phyloP scores from a whole-genome alignment of 2,797 vertebrate genomes.

The Ceryle rudis region DNA sequence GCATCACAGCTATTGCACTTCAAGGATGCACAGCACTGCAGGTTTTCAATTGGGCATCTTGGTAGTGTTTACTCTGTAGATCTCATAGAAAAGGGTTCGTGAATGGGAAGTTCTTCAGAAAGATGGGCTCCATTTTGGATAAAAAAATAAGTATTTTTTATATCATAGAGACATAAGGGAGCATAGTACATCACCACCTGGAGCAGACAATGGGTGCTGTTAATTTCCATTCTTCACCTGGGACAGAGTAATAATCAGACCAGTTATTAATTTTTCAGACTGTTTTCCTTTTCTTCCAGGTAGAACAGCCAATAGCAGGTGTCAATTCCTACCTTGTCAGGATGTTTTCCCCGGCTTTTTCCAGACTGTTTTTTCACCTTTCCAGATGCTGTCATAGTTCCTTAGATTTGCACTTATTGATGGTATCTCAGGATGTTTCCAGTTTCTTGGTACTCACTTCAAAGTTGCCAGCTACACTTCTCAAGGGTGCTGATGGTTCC shows the following conservation, averaged over 20 bases:
- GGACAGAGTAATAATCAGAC: not conserved
- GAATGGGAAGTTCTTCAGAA: not conserved
- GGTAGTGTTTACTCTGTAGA: not conserved
- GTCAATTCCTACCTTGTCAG: not conserved
- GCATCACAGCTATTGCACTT: not conserved
- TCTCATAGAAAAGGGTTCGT: not conserved
- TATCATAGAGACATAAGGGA: not conserved
- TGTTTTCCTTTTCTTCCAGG: not conserved
- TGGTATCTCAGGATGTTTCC: not conserved
- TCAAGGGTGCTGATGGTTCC: not conserved
- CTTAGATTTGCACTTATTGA: not conserved
- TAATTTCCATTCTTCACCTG: not conserved
- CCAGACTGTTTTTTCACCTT: not conserved
- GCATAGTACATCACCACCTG: not conserved
- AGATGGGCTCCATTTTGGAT: not conserved
- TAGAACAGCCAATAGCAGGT: not conserved
- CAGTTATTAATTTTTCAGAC: not conserved
- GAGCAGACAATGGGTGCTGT: not conserved
- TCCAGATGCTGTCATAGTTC: not conserved
- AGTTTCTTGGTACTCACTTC: not conserved
- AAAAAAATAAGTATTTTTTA: not conserved
- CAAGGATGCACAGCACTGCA: not conserved
- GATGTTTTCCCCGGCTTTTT: not conserved
- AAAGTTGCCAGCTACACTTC: not conserved
- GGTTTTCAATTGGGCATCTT: not conserved